A percentile compares a stretch with the other conserved stretches of the same genome.
Evolutionary conservation across 92 coral and sea anemone genomes (phyloP).

Genomic region (Zoanthus gigantus): DNA sequence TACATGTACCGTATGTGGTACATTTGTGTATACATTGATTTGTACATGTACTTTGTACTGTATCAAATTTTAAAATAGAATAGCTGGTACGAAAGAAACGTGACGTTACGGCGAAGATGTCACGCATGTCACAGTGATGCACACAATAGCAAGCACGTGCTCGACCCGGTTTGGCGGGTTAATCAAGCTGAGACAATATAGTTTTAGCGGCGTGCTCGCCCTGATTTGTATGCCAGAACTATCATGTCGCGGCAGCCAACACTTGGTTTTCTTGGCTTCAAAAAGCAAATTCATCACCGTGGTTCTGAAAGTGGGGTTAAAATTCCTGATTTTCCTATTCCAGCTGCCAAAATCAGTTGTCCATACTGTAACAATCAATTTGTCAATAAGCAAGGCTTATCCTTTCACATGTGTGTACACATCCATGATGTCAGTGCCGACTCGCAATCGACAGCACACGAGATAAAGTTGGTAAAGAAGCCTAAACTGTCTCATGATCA

Average conservation of each 20-base stretch:
- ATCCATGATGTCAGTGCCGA: conserved; percentile 34
- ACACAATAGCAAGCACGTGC: conserved; percentile 32
- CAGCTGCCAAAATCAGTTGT: conserved; percentile 47
- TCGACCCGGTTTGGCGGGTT: conserved; percentile 40
- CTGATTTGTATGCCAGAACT: conserved; percentile 44
- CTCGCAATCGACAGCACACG: conserved; percentile 33
- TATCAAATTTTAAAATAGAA: conserved; percentile 21
- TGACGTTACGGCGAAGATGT: conserved; percentile 19
- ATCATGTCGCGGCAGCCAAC: conserved; percentile 44
- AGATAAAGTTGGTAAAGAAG: not conserved
- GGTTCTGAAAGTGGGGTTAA: conserved; percentile 26
- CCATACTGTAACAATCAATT: conserved; percentile 38
- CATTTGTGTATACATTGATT: conserved; percentile 19
- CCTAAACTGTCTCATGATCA: not conserved
- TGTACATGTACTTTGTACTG: conserved; percentile 32
- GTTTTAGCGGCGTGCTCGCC: conserved; percentile 31
- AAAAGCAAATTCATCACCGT: conserved; percentile 32
- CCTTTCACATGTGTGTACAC: conserved; percentile 35
- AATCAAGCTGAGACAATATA: conserved; percentile 22
- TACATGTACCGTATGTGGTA: conserved; percentile 24
- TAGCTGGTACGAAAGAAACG: not conserved
- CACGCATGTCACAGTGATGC: conserved; percentile 40
- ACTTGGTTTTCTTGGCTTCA: conserved; percentile 25
- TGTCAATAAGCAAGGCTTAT: conserved; percentile 45
- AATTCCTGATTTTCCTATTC: conserved; percentile 37